Percentiles rank a stretch among this genome's conserved stretches.
These are phyloP conservation scores for Arctocebus calabarensis DNA, from an alignment of 2,797 vertebrate genomes.

Conservation along the genomic window DNA sequence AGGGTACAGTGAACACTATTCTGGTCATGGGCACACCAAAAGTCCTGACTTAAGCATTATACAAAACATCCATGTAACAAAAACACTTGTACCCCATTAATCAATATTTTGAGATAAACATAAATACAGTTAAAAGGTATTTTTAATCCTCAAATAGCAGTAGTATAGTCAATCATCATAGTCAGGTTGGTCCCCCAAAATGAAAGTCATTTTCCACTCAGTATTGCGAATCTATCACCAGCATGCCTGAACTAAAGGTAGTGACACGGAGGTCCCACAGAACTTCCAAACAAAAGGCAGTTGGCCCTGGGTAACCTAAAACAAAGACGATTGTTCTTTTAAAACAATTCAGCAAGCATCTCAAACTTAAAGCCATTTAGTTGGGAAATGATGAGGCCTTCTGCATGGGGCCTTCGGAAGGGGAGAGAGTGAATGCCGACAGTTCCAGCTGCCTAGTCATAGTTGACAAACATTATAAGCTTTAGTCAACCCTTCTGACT, in stretches of 20 bases:
- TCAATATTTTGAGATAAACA: no score
- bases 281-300: neutral
- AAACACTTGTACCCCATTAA: no score
- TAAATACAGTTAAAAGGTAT: neutral
- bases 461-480: rapidly evolving
- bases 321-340: neutral
- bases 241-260: neutral
- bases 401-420: neutral
- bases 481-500: neutral
- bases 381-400: neutral
- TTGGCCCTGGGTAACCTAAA: neutral
- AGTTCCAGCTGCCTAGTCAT: neutral
- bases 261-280: no score
- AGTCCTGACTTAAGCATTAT: no score
- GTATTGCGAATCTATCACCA: neutral
- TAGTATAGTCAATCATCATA: neutral
- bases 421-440: neutral
- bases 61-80: no score
- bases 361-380: neutral
- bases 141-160: neutral
- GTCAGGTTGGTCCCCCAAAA: neutral
- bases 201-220: neutral
- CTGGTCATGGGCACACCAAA: no score
- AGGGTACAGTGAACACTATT: no score
- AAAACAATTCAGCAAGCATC: neutral